Evolutionary conservation across 2,797 vertebrate genomes (phyloP), one percentile per base, ranked within the genome.

Genomic region (Amphiprion clarkii): DNA sequence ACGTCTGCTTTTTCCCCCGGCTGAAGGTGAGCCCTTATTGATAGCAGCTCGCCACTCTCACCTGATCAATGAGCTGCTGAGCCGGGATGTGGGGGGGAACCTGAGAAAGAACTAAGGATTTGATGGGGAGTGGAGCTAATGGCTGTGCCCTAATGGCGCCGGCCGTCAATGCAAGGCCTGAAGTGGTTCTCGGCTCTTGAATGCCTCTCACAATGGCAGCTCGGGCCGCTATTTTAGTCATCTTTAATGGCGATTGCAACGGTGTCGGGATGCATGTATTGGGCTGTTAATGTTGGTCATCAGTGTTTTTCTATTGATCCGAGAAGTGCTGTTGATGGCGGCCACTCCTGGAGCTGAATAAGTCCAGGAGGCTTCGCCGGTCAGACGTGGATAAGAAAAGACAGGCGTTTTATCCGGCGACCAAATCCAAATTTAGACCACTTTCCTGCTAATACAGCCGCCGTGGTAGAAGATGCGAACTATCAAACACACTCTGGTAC

Each of bases 1-100:
- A 99, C 4, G 98, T 99, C 77, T 99, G 98, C 87, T 99, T 99
- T 88, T 99, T 99, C 87, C 98, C 98, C 17, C 95, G 98, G 67
- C 92, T 99, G 72, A 99, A 99, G 97, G 98, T 99, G 95, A 95
- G 96, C 48, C 16, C 72, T 60, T 68, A 77, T 81, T 25, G 78
- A 90, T 65, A 62, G 64, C 72, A 31, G 1, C 67, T 69, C 61
- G 46, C 33, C 54, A n/a, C 74, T 63, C 3, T 23, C 68, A 2
- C 67, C 64, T 76, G 77, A 90, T 88, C 89, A 88, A 91, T 91
- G 84, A 79, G 83, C 74, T 62, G 62, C 74, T 46, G 71, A 87
- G 79, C 56, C 25, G 31, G 31, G 31, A 7, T 36, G 33, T 33
- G 31, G 31, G 31, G 33, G 14, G 71, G 65, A 71, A 55, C 62